Evolutionary conservation across 2,797 vertebrate species (phyloP), one percentile per base, ranked within the genome.

Genomic region (Sphenopsis melanotis): DNA sequence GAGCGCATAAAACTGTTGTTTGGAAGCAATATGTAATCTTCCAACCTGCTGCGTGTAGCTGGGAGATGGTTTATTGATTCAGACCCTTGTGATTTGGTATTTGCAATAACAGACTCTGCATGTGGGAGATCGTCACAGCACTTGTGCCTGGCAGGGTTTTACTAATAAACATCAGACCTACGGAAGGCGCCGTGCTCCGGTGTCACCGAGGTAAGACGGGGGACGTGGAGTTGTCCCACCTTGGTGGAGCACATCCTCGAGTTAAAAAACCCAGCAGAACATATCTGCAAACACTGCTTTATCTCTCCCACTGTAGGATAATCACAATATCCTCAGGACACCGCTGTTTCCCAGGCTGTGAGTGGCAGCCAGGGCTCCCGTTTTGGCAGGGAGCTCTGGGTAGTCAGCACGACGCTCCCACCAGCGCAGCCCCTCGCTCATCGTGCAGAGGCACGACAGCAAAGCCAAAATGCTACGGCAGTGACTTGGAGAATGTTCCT

Each of bases 41-140:
- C 94, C 93, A 91, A 94, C 94, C 89, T 93, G 94, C 94, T 95
- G 95, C 93, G 91, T 92, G 83, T 30, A 94, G 83, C 89, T 57
- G 89, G 95, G 91, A 97, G 96, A 93, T 90, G 93, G 87, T 94
- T 96, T 95, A 94, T 96, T 95, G 96, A 96, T 95, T 94, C 96
- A 94, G 91, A 41, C 91, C 91, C 95, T 96, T 95, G 93, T 93
- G 96, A 95, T 95, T 93, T 94, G 95, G 93, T 96, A 94, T 96
- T 97, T 96, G 95, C 95, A 96, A 94, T 94, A 97, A 95, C 93
- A 91, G 91, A 27, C 95, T 91, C 95, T 3, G 70, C 95, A 50
- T 92, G 95, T 87, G 92, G 93, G 84, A 95, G 94, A 94, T 94
- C 90, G 69, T 89, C 94, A 57, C 95, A 26, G 91, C 37, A 47